These are phyloP conservation scores for Dyspetes luteomarginatus DNA, from an alignment of 2,888 invertebrate species.

Conservation along the genomic window DNA sequence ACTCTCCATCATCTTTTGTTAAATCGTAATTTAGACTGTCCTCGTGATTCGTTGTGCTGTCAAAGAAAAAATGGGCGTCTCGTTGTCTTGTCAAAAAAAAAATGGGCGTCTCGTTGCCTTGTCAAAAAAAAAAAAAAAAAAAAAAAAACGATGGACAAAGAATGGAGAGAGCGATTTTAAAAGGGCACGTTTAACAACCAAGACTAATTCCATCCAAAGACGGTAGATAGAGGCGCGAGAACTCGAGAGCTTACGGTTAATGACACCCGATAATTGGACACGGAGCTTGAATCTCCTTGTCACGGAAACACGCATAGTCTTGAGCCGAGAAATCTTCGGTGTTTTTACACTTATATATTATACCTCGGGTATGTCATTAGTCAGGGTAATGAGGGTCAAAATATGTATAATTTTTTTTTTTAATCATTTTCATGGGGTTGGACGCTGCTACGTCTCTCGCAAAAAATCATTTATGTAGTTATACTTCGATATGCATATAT, in stretches of 20 bases:
- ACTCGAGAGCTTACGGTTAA: constrained; percentile 44
- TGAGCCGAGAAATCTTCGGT: neutral
- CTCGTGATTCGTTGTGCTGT: neutral
- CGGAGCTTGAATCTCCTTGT: constrained; percentile 48
- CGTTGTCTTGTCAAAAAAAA: neutral
- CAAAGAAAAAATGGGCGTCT: constrained; percentile 1
- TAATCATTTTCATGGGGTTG: too few species aligned
- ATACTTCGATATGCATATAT: too few species aligned
- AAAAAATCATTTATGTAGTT: too few species aligned
- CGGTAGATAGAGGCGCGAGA: constrained; percentile 27
- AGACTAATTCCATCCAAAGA: constrained; percentile 32
- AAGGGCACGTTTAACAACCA: constrained; percentile 52
- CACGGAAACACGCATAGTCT: constrained; percentile 31
- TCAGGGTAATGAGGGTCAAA: too few species aligned
- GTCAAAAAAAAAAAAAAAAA: constrained; percentile 58
- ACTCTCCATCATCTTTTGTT: neutral
- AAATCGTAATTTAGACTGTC: neutral
- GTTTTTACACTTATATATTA: neutral
- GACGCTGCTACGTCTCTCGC: too few species aligned
- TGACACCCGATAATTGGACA: constrained; percentile 56
- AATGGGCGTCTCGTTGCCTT: neutral
- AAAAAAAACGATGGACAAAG: neutral
- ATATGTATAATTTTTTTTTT: too few species aligned
- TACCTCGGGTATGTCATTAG: too few species aligned
- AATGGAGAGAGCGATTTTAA: constrained; percentile 15